Evolutionary conservation across 1,140 invertebrate genomes (phyloP), one percentile per base, ranked within the genome.

Genomic region (Eriosoma lanigerum): DNA sequence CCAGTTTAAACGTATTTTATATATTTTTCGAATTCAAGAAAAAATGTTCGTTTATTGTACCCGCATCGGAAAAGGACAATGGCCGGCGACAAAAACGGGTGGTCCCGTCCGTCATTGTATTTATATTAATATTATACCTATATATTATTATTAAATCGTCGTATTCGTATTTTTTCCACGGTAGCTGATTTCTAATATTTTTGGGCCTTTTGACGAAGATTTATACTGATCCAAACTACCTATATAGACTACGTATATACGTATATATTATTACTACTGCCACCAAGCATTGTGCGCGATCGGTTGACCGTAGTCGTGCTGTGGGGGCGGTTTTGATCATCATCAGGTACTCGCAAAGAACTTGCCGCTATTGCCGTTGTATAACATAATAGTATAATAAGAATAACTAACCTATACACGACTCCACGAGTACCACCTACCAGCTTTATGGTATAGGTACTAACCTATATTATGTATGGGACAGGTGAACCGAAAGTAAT

Each of bases 81-180:
- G 38, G 73, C 32, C 73, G 54, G 73, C 54, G 32, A 60, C 52
- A 17, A 56, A n/a, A 76, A n/a, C 54, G 73, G 73, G 73, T 76
- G 73, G 73, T 76, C 73, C 56, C 21, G 56, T 1, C 56, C 73
- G 52, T 76, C 73, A 76, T 60, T 54, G 56, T 0, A 38, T 21
- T 4, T 38, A 38, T n/a, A n/a, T n/a, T n/a, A n/a, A n/a, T n/a
- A n/a, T n/a, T n/a, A n/a, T n/a, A 38, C 32, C 3, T 38, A 38
- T 38, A 38, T 38, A 38, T 38, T 38, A 38, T 38, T 38, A 38
- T 38, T 38, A 38, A 4, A 4, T 38, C 32, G 32, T 38, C 46
- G 46, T 66, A 29, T n/a, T 66, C 32, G 17, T 24, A 44, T 29
- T n/a, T 10, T 1, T 17, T 26, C n/a, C 48, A 50, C 66, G 24